Evolutionary conservation across 2,888 invertebrate genomes (phyloP), one percentile per base, ranked within the genome.

Genomic region (Theodoxus fluviatilis): DNA sequence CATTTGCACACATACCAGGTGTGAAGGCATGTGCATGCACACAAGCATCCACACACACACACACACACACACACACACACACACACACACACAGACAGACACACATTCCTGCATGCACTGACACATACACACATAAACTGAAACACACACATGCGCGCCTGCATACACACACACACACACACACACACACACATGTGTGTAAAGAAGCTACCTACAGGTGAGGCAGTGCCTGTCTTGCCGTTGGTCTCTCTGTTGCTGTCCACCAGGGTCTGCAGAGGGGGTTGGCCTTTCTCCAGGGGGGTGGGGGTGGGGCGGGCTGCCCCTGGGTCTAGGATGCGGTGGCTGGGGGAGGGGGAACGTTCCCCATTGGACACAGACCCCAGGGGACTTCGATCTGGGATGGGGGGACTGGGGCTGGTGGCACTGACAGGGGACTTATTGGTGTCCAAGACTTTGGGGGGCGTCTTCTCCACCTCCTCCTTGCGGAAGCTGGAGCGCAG

Each of bases 401-500:
- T 69, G 6, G 72, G 78, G 6, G 78, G 76, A 69, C 76, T 76
- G 15, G 76, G 71, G 59, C 75, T 73, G 7, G 75, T 73, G 4
- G 67, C 49, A 37, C 75, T 77, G 38, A 74, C 63, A 72, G 68
- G 49, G 15, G 69, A 67, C n/a, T 71, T 33, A 49, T 49, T 69
- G 66, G 73, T 77, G 47, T 77, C 77, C 6, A 76, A 59, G 15
- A 77, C 74, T 55, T 72, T 72, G 4, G 80, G 80, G n/a, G n/a
- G n/a, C n/a, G n/a, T n/a, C 61, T 79, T 80, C 35, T 79, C 79
- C 9, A 68, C 73, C 40, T 83, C 83, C 33, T 83, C 81, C 65
- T 78, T 78, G 18, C 83, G 78, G 74, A 83, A 83, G 71, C 83
- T 83, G 25, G 81, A 81, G 37, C 76, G 76, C 9, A 83, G 73